These are phyloP conservation scores for Amphiprion percula DNA, from an alignment of 2,113 vertebrate genomes.

Conservation along the genomic window DNA sequence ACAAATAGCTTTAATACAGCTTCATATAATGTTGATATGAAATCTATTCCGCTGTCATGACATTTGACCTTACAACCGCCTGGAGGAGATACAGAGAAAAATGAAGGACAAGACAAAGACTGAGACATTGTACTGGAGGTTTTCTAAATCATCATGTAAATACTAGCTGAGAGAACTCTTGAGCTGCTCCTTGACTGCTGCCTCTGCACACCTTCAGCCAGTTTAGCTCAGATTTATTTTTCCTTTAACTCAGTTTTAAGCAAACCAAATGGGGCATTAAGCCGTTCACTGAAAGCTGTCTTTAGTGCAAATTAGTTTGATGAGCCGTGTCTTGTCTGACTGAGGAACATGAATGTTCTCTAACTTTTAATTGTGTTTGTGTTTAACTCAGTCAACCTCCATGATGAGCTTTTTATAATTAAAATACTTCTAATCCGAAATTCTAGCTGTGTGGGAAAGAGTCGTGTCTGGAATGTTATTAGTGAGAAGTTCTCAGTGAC, in stretches of 20 bases:
- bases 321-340: slow-evolving; percentile 40
- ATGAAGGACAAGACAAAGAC: background rate
- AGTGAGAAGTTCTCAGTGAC: slow-evolving; percentile 10
- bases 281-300: slow-evolving; percentile 21
- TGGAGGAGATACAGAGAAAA: background rate
- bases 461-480: slow-evolving; percentile 4
- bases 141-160: slow-evolving; percentile 8
- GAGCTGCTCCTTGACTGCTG: background rate
- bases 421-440: slow-evolving; percentile 48
- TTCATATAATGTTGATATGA: background rate
- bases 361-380: slow-evolving; percentile 58
- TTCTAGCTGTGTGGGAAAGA: background rate
- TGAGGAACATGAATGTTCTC: slow-evolving; percentile 19
- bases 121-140: background rate
- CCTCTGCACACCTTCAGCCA: slow-evolving; percentile 9
- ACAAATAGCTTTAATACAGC: too few relatives aligned
- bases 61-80: background rate
- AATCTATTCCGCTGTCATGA: background rate
- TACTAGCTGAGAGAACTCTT: background rate
- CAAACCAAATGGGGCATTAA: slow-evolving; percentile 32
- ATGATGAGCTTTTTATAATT: slow-evolving; percentile 54
- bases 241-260: slow-evolving; percentile 20
- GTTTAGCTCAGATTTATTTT: slow-evolving; percentile 35
- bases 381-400: slow-evolving; percentile 32
- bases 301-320: slow-evolving; percentile 38